Evolutionary conservation across 2,888 invertebrate genomes (phyloP), one percentile per base, ranked within the genome.

Genomic region (Cetonia aurata): DNA sequence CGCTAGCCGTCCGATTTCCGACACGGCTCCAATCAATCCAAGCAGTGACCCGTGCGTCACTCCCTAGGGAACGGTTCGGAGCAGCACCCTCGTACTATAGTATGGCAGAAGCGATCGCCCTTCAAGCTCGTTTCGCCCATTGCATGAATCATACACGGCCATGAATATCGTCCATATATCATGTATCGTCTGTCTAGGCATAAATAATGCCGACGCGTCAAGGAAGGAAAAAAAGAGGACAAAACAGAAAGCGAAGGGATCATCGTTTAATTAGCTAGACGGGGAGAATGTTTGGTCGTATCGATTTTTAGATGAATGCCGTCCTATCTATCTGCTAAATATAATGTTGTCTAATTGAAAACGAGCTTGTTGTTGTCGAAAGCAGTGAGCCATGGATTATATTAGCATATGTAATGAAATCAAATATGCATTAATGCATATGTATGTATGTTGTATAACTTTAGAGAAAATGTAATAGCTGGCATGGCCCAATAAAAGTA

Each of bases 21-120:
- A 72, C 73, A 73, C 72, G 75, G 75, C 71, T 75, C 77, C 78
- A 77, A 78, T 78, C 78, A 78, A 77, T 78, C 77, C 77, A 75
- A 65, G 74, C 76, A 74, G 76, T 78, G 78, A 78, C 77, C 76
- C 77, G 77, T 78, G 75, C 74, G 75, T 74, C 75, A 73, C 48
- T 75, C 76, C 75, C 75, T 57, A 68, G 75, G 75, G 76, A 74
- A 69, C 71, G 66, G 66, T 71, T 57, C 70, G 17, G 59, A 33
- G 25, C 25, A 25, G 42, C 67, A 46, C 59, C 60, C 59, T 60
- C 59, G 13, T 31, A 13, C 19, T 19, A 42, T 31, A 44, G 44
- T 44, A 19, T 25, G 13, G 37, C 56, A 19, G 69, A 71, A 25
- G 42, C 70, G 70, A 73, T 73, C 73, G 73, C 73, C 73, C 73